phyloP scores from a whole-genome alignment of 2,888 invertebrate genomes.

The Latrodectus hesperus region DNA sequence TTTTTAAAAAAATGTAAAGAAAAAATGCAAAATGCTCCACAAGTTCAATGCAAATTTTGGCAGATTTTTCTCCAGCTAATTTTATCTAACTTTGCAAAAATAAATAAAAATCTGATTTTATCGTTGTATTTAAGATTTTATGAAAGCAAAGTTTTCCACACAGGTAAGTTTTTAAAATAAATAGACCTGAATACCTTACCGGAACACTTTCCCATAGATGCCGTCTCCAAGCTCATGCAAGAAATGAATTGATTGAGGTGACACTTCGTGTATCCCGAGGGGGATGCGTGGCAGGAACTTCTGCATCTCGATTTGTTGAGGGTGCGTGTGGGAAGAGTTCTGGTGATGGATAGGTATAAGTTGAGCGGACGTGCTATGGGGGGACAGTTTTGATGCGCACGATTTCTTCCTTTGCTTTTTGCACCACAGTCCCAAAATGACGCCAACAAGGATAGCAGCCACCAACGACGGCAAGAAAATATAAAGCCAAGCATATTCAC shows the following conservation, averaged over 20 bases:
- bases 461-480: constrained; percentile 80
- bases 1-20: too few species aligned
- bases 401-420: constrained; percentile 72
- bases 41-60: too few species aligned
- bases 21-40: too few species aligned
- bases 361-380: constrained; percentile 72
- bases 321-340: constrained; percentile 8
- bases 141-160: too few species aligned
- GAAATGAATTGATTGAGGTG: constrained; percentile 80
- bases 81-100: too few species aligned
- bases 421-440: constrained; percentile 71
- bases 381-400: constrained; percentile 72
- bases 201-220: constrained; percentile 96
- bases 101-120: too few species aligned
- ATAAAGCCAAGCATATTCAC: constrained; percentile 87
- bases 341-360: constrained; percentile 63
- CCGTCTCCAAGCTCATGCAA: constrained; percentile 95
- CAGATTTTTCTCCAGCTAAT: too few species aligned
- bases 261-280: constrained; percentile 87
- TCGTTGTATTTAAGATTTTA: too few species aligned
- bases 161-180: too few species aligned
- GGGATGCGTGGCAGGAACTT: constrained; percentile 79
- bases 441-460: constrained; percentile 71
- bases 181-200: constrained; percentile 18
- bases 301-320: constrained; percentile 84